Evolutionary conservation across 1,140 invertebrate species (phyloP).

Genomic region (Marisa cornuarietis): DNA sequence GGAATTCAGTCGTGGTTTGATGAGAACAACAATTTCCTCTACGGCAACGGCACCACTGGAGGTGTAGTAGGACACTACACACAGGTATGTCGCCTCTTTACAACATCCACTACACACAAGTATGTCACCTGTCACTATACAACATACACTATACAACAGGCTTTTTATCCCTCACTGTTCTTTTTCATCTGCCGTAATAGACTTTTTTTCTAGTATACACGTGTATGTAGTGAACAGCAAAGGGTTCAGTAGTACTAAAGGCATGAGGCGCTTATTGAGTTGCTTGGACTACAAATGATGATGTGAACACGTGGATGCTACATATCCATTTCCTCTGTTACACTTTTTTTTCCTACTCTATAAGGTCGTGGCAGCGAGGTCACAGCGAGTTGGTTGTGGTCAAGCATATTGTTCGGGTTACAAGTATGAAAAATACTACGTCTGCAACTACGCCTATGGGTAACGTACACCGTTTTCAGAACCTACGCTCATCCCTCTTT

Average conservation of each 20-base stretch:
- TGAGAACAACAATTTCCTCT: background rate
- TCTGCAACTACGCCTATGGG: slow-evolving; percentile 2
- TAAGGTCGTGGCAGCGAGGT: background rate
- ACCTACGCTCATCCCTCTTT: too few species aligned
- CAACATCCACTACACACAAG: background rate
- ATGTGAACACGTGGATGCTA: background rate
- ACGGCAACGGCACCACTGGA: slow-evolving; percentile 3
- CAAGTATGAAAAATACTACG: background rate
- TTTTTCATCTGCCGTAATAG: background rate
- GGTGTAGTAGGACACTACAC: slow-evolving; percentile 14
- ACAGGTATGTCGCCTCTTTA: background rate
- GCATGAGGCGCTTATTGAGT: background rate
- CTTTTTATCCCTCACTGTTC: background rate
- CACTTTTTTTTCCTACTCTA: background rate
- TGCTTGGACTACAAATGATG: background rate
- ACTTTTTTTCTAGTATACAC: background rate
- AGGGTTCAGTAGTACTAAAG: too few species aligned
- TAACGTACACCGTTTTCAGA: background rate
- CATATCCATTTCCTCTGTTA: background rate
- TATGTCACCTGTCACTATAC: background rate
- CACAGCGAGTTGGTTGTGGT: background rate
- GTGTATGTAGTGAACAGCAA: background rate
- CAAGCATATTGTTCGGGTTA: background rate
- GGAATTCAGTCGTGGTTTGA: slow-evolving; percentile 1
- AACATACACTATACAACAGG: too few species aligned